Evolutionary conservation across 2,888 invertebrate genomes (phyloP), one percentile per base, ranked within the genome.

Genomic region (Lepidocyrtinus sp.): DNA sequence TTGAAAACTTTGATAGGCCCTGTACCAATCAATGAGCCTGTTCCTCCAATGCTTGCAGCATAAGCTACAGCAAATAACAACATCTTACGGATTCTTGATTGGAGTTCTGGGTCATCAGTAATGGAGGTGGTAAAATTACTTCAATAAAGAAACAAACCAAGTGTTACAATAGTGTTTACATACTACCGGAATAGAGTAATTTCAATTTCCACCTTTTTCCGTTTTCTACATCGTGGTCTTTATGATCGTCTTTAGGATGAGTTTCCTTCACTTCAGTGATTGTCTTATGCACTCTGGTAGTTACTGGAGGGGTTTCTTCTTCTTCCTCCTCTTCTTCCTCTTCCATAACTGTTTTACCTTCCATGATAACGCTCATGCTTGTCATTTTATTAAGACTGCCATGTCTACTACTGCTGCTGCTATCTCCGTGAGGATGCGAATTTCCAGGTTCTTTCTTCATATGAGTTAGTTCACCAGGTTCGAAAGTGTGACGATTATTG

Each of bases 1-100:
- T 82, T 82, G 45, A 82, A 82, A 2, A 86, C 84, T 12, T 85
- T 70, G 36, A 85, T 85, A 7, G 86, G 85, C 15, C 85, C 83
- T 2, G 82, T 82, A 2, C 85, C 86, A 5, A 79, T 61, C n/a
- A 79, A 22, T 7, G 71, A 45, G 2, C 69, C 78, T 19, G 78
- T 78, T 22, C 86, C 86, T 0, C 86, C 86, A 74, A 86, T 84
- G 36, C 83, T 86, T 1, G 84, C 77, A 0, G 85, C 75, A 45
- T 85, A 85, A 7, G 83, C 83, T 2, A 83, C 75, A 1, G 83
- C 83, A 25, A 85, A 67, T 5, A 86, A 73, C n/a, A 84, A 82
- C 85, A 86, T 86, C 22, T 84, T 86, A 7, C 81, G 24, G 9
- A 85, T 76, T 15, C 79, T 71, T 15, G 26, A 36, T n/a, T 68